phyloP scores from a whole-genome alignment of 2,888 invertebrate genomes.

The Altica lythri region DNA sequence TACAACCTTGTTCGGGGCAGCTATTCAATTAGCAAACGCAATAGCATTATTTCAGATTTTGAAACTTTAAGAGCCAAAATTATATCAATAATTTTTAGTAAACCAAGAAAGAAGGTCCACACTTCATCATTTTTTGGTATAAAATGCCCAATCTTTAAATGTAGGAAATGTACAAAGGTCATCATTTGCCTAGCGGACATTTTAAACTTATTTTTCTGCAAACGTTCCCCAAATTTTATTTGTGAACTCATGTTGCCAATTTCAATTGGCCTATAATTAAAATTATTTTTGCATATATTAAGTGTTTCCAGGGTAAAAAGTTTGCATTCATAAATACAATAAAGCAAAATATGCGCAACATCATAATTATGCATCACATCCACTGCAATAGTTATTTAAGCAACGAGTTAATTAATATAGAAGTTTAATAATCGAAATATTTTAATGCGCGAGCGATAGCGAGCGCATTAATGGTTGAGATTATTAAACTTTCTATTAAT shows the following conservation, averaged over 20 bases:
- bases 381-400: conserved; percentile 26
- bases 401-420: conserved; percentile 39
- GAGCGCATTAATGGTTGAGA: conserved; percentile 9
- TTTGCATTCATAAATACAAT: conserved; percentile 32
- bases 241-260: conserved; percentile 33
- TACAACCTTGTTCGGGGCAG: no score
- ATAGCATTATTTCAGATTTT: not conserved
- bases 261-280: conserved; percentile 38
- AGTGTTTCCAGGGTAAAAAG: conserved; percentile 37
- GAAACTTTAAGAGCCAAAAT: conserved; percentile 25
- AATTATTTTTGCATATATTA: conserved; percentile 37
- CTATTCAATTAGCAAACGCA: conserved; percentile 4
- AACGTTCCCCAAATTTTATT: conserved; percentile 30
- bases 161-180: conserved; percentile 36
- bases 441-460: conserved; percentile 28
- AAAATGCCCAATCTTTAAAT: conserved; percentile 40
- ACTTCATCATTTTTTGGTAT: conserved; percentile 35
- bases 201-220: conserved; percentile 22
- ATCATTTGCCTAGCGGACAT: conserved; percentile 42
- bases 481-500: conserved; percentile 32
- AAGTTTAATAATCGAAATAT: conserved; percentile 31
- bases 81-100: conserved; percentile 36
- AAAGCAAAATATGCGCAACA: conserved; percentile 32
- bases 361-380: conserved; percentile 38
- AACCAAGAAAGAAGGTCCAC: conserved; percentile 35